Evolutionary conservation across 2,888 invertebrate species (phyloP).

Genomic region (Pristionchus japonicus): DNA sequence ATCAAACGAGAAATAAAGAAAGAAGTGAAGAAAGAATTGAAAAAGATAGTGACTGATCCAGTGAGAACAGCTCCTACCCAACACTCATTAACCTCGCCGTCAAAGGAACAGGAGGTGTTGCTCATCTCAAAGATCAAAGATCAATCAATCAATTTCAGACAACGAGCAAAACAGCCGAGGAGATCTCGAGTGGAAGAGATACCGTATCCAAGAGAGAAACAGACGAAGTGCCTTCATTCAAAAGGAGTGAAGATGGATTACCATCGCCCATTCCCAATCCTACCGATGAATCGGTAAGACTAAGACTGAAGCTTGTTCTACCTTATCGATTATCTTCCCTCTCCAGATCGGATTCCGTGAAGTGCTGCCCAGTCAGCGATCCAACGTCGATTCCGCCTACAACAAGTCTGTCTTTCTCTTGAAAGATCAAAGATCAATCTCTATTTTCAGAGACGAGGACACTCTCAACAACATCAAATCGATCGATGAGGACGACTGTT

Average conservation of each 20-base stretch:
- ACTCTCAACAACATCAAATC: slow-evolving; percentile 38
- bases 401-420: not conserved
- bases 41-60: not conserved
- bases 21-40: not conserved
- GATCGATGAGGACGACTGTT: slow-evolving; percentile 15
- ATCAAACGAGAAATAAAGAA: not conserved
- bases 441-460: not conserved
- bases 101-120: not conserved
- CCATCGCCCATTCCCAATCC: slow-evolving; percentile 24
- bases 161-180: slow-evolving; percentile 13
- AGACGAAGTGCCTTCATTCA: not conserved
- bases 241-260: not conserved
- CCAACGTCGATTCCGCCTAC: not conserved
- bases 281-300: slow-evolving; percentile 4
- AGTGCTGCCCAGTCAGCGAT: not conserved
- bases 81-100: not conserved
- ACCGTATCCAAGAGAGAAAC: slow-evolving; percentile 16
- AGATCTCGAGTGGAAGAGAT: slow-evolving; percentile 18
- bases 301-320: not conserved
- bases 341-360: slow-evolving; percentile 21
- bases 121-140: not conserved
- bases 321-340: not conserved
- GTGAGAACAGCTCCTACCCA: not conserved
- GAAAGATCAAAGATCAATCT: not conserved
- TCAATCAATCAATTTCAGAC: not conserved